phyloP scores from a whole-genome alignment of 1,140 invertebrate genomes.

The Drosophila serrata region DNA sequence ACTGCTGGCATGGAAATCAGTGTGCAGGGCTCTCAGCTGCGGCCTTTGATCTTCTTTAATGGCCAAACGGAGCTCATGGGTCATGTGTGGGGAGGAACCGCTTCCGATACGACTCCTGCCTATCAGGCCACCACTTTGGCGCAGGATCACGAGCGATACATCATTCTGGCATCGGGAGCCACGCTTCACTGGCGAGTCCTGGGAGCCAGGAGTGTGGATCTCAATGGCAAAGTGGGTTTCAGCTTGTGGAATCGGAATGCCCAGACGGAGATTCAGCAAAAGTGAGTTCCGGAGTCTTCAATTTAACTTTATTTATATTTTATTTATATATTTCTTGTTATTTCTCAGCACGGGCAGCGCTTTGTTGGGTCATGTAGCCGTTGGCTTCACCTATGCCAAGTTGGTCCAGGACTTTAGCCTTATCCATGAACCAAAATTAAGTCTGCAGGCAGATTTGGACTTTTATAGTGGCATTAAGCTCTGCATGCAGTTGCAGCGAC shows the following conservation, averaged over 20 bases:
- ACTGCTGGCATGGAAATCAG: slow-evolving; percentile 95
- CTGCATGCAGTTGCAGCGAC: slow-evolving; percentile 93
- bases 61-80: slow-evolving; percentile 95
- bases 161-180: slow-evolving; percentile 91
- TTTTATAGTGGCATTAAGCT: slow-evolving; percentile 92
- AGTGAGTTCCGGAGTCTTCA: slow-evolving; percentile 86
- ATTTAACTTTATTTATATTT: neutral
- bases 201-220: slow-evolving; percentile 92
- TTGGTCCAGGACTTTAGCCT: slow-evolving; percentile 90
- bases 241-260: slow-evolving; percentile 96
- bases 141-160: slow-evolving; percentile 90
- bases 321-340: neutral
- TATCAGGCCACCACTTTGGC: slow-evolving; percentile 91
- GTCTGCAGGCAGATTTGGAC: slow-evolving; percentile 92
- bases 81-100: slow-evolving; percentile 94
- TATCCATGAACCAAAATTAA: slow-evolving; percentile 90
- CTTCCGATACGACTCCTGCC: slow-evolving; percentile 92
- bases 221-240: slow-evolving; percentile 93
- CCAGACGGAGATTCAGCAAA: slow-evolving; percentile 92
- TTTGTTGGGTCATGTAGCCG: slow-evolving; percentile 88
- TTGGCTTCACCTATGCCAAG: slow-evolving; percentile 90
- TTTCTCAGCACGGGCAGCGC: slow-evolving; percentile 90
- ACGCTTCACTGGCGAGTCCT: slow-evolving; percentile 89
- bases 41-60: slow-evolving; percentile 94
- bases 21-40: slow-evolving; percentile 91